Conservation (phyloP, 64 coral and sea anemone species). For the Dendronephthya gigantea region DNA sequence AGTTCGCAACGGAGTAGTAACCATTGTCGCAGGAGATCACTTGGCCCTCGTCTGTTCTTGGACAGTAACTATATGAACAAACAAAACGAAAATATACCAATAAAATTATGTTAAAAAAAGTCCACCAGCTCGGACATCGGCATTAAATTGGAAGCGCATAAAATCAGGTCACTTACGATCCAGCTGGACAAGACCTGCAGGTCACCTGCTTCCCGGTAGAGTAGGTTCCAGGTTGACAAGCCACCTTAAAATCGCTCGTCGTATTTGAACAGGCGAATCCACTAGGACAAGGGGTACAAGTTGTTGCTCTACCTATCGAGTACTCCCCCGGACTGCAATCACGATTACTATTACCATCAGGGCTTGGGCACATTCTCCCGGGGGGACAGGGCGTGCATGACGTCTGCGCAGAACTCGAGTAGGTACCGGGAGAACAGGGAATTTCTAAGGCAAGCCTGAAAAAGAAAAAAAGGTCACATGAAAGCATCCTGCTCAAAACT, state of each 20-base stretch:
- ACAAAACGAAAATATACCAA: too few species aligned
- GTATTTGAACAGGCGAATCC: conserved; percentile 74
- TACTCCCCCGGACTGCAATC: conserved; percentile 57
- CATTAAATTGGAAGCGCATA: too few species aligned
- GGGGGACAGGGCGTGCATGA: conserved; percentile 56
- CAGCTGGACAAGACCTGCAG: conserved; percentile 57
- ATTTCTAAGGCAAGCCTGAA: conserved; percentile 52
- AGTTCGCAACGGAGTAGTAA: conserved; percentile 71
- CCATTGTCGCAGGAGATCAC: conserved; percentile 67
- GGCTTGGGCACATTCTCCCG: conserved; percentile 58
- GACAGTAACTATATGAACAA: conserved; percentile 60
- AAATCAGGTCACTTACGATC: conserved; percentile 71
- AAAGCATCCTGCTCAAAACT: too few species aligned
- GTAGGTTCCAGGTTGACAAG: conserved; percentile 58
- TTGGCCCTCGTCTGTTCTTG: conserved; percentile 35
- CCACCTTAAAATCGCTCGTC: conserved; percentile 57
- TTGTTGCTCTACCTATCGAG: conserved; percentile 46
- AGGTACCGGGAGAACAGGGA: conserved; percentile 54
- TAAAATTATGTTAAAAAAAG: too few species aligned
- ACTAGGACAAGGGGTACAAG: conserved; percentile 62
- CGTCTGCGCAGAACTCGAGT: conserved; percentile 13
- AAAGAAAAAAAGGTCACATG: neutral
- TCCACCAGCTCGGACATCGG: too few species aligned
- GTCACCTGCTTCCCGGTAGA: conserved; percentile 34
- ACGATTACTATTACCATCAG: conserved; percentile 43